Base-by-base conservation (phyloP, 2,797 vertebrate genomes). In the Notolabrus celidotus region DNA sequence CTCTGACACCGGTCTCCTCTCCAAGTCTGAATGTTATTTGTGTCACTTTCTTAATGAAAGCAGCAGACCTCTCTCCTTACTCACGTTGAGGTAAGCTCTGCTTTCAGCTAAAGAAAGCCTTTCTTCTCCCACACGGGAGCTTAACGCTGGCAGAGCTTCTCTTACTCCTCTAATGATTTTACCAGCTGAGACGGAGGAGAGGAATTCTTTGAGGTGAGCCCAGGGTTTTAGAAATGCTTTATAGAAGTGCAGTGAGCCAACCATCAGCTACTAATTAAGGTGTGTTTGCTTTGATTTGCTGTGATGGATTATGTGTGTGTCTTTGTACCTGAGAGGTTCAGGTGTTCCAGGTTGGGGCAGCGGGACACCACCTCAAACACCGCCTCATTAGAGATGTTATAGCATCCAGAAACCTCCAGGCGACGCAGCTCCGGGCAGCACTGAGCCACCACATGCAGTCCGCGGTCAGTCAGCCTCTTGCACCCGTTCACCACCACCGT, bases 361-460 rank as follows among this genome's bases (percentile, higher is more conserved):
- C 95, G 94, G 14, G 98, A 98, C 71, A 99, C 97, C 42, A 99
- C 96, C 73, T 99, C 97, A 47, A 99, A 99, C 79, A 99, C 95
- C 0, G 97, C 96, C 17, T 99, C 96, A 0, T 99, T 98, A 58
- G 98, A 99, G 92, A 99, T 94, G 56, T 98, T 98, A 71, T 98
- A 98, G 79, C 98, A 99, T 71, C 97, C 96, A 0, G 96, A 95
- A 3, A 99, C 96, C 86, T 99, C 97, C 79, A 99, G 92, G 38
- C 88, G 93, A n/a, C 96, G 89, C 51, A 99, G 95, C 81, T 99
- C 98, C 0, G 98, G 98, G 77, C 97, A 99, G 91, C 96, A 96
- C 84, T 97, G 96, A 22, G 97, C 97, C 60, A 99, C 95, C 77
- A 96, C 94, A 50, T 95, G 96, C 43, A 99, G 96, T 39, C 97